A percentile compares a stretch with the other conserved stretches of the same genome.
phyloP scores from a whole-genome alignment of 23 tunicate genomes.

The Ascidia mentula region DNA sequence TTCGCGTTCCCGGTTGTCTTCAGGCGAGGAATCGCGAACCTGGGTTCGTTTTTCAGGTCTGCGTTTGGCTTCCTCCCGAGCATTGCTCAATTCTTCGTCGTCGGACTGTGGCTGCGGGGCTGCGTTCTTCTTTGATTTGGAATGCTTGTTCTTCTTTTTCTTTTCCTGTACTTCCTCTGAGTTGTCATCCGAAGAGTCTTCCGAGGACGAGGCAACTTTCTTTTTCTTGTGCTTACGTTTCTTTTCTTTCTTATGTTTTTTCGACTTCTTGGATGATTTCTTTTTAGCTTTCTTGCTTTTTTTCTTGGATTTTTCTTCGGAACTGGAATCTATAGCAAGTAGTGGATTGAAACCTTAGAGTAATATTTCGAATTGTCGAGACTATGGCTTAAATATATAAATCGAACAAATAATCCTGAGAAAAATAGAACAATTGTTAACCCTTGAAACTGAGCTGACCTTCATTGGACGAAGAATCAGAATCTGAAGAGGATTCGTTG shows the following conservation, averaged over 20 bases:
- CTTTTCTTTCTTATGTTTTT: background rate
- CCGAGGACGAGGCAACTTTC: background rate
- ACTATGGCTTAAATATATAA: background rate
- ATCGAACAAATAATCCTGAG: background rate
- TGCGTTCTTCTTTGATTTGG: background rate
- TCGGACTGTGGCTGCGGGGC: slow-evolving; percentile 7
- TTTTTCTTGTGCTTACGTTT: slow-evolving; percentile 28
- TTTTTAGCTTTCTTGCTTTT: slow-evolving; percentile 15
- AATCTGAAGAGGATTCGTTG: slow-evolving; percentile 31
- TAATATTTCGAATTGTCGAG: background rate
- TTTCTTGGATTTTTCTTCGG: slow-evolving; percentile 17
- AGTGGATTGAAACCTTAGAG: background rate
- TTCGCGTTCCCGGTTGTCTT: background rate
- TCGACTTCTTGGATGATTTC: slow-evolving; percentile 21
- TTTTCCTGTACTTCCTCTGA: slow-evolving; percentile 9
- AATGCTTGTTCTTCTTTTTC: slow-evolving; percentile 11
- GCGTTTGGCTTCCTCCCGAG: background rate
- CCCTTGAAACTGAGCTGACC: background rate
- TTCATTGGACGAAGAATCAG: slow-evolving; percentile 18
- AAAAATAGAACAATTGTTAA: background rate
- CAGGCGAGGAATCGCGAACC: background rate
- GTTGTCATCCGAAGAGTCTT: slow-evolving; percentile 4
- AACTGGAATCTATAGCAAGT: background rate
- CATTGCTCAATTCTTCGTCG: background rate
- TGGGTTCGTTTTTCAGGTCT: background rate